phyloP scores from a whole-genome alignment of 2,797 vertebrate genomes.

The Jordanella pulchra region DNA sequence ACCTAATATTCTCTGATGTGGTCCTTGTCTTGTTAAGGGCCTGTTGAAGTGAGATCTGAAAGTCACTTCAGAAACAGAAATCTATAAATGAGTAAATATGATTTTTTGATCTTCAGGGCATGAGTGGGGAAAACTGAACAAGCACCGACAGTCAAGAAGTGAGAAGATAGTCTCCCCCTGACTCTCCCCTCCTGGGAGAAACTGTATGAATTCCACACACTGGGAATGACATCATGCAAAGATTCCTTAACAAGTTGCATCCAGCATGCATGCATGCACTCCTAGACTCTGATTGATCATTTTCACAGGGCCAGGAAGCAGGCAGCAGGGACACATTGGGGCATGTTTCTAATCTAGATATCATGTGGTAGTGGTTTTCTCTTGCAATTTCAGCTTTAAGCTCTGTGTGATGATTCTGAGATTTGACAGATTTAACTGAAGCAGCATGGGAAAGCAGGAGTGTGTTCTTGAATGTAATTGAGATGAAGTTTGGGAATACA shows the following conservation, averaged over 20 bases:
- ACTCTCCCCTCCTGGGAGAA: conserved; percentile 25
- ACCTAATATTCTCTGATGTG: conserved; percentile 34
- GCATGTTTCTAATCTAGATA: conserved; percentile 51
- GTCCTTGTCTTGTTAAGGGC: conserved; percentile 33
- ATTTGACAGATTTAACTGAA: conserved; percentile 25
- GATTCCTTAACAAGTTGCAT: conserved; percentile 80
- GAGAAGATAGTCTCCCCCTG: conserved; percentile 17
- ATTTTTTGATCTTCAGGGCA: conserved; percentile 19
- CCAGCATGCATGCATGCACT: conserved; percentile 60
- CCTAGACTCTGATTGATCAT: conserved; percentile 58
- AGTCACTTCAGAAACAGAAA: conserved; percentile 36
- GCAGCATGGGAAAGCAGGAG: conserved; percentile 23
- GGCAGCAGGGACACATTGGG: conserved; percentile 43
- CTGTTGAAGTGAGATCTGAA: conserved; percentile 57
- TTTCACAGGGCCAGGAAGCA: conserved; percentile 42
- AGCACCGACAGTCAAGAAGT: conserved; percentile 33
- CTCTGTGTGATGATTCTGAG: conserved; percentile 7
- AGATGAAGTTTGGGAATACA: conserved; percentile 10
- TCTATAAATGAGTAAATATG: conserved; percentile 44
- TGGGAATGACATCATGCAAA: conserved; percentile 73
- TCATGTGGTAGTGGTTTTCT: conserved; percentile 34
- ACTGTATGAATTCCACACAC: conserved; percentile 68
- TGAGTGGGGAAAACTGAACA: conserved; percentile 26
- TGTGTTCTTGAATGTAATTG: neutral
- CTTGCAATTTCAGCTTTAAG: conserved; percentile 29